A percentile compares a stretch with the other conserved stretches of the same genome.
Conservation (phyloP, 2,797 vertebrate genomes). For the Coilia nasus region DNA sequence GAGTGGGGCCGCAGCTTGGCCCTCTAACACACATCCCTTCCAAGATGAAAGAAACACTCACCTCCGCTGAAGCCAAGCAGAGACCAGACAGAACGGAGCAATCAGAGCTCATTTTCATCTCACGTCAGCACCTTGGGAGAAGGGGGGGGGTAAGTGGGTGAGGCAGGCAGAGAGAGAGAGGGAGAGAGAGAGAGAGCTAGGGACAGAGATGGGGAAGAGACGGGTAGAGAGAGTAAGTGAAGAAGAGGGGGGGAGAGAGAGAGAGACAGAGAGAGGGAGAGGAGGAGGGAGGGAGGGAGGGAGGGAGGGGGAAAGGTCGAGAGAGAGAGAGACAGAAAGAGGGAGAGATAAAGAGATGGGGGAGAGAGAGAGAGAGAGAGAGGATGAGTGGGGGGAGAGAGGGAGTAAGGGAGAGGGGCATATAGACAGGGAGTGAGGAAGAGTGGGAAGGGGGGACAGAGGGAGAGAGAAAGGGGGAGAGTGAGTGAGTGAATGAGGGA, state of each 20-base stretch:
- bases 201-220: neutral
- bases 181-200: neutral
- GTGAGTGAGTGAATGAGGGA: no score
- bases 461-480: no score
- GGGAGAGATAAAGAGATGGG: no score
- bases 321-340: neutral
- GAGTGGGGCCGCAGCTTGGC: neutral
- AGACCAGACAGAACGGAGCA: neutral
- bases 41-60: slow-evolving; percentile 1
- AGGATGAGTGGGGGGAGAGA: no score
- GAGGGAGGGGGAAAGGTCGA: neutral
- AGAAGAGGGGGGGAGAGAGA: neutral
- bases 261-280: neutral
- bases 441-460: no score
- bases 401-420: no score
- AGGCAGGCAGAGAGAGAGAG: neutral
- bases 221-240: neutral
- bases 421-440: no score
- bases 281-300: no score
- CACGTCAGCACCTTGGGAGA: neutral
- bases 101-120: neutral
- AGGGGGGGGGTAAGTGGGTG: neutral
- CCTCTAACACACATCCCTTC: neutral
- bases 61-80: neutral
- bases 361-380: neutral